Percentiles rank a stretch among this genome's conserved stretches.
These are phyloP conservation scores for Polydesmus complanatus DNA, from an alignment of 2,888 invertebrate genomes.

Conservation along the genomic window DNA sequence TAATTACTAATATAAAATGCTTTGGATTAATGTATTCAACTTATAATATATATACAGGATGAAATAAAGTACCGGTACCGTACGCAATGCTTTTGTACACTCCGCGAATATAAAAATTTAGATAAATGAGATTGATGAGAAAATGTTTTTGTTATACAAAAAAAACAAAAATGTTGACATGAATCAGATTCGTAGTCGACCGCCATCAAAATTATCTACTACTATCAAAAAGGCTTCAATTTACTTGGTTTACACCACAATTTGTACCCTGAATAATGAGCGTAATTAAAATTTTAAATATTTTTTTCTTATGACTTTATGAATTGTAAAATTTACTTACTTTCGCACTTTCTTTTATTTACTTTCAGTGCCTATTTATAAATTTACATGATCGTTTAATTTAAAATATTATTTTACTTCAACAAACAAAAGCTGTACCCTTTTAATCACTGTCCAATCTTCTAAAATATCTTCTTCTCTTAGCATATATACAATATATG, in stretches of 20 bases:
- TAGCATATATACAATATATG: conserved; percentile 91
- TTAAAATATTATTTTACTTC: background rate
- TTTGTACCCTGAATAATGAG: background rate
- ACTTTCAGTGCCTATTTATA: conserved; percentile 21
- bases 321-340: conserved; percentile 16
- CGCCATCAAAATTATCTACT: too few species aligned
- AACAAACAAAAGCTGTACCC: conserved; percentile 29
- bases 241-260: background rate
- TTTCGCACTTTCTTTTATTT: conserved; percentile 21
- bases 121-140: too few species aligned
- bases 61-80: too few species aligned
- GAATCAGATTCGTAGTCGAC: too few species aligned
- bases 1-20: too few species aligned
- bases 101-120: too few species aligned
- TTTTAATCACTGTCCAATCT: conserved; percentile 85
- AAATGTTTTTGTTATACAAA: too few species aligned
- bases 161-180: too few species aligned
- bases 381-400: background rate
- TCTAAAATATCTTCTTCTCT: conserved; percentile 85
- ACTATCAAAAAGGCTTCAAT: background rate
- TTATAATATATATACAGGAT: too few species aligned
- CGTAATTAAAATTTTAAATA: background rate
- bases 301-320: background rate
- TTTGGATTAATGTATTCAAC: too few species aligned
- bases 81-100: too few species aligned